Evolutionary conservation across 2,113 vertebrate genomes (phyloP), one percentile per base, ranked within the genome.

Genomic region (rabbit (Oryctolagus cuniculus)): DNA sequence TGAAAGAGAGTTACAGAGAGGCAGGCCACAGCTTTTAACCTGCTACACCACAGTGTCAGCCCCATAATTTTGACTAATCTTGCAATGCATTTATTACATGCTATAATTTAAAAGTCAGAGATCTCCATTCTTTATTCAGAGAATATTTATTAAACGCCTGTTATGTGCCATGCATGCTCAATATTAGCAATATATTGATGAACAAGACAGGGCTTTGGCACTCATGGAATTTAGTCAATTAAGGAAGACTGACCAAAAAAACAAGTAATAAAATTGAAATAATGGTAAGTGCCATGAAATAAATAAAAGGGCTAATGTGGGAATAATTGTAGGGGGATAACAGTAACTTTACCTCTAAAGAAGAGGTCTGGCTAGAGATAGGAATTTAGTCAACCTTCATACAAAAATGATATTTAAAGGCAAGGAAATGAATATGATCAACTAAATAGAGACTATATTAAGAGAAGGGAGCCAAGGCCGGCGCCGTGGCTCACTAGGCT

Each of bases 201-300:
- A 87, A 66, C 55, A 82, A 87, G 38, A 83, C 24, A 86, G 78
- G 21, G 27, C 51, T 87, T 89, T 80, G 44, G 10, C 64, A 8
- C 2, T 66, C 2, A 5, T 87, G 66, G 55, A 51, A 81, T 90
- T 90, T 83, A 83, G 51, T 64, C 8, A 36, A 16, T 5, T 89
- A 21, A 83, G 25, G 34, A 96, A 79, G 73, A 83, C 24, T 70
- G 16, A 19, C 53, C 22, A 75, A 44, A 49, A 49, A 77, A 87
- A 58, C 63, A 96, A 82, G 12, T 49, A 84, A 72, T 34, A 53
- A 72, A 89, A 88, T 79, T 92, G 74, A 86, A 93, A 55, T 80
- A 91, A 67, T 67, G 22, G 1, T 51, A 44, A 70, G 25, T 75
- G 1, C 27, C 80, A 25, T 36, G n/a, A 86, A 95, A 29, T 34